Conservation (phyloP, 30 jellyfish, hydroid and myxozoan genomes). For the Rhopilema esculentum region DNA sequence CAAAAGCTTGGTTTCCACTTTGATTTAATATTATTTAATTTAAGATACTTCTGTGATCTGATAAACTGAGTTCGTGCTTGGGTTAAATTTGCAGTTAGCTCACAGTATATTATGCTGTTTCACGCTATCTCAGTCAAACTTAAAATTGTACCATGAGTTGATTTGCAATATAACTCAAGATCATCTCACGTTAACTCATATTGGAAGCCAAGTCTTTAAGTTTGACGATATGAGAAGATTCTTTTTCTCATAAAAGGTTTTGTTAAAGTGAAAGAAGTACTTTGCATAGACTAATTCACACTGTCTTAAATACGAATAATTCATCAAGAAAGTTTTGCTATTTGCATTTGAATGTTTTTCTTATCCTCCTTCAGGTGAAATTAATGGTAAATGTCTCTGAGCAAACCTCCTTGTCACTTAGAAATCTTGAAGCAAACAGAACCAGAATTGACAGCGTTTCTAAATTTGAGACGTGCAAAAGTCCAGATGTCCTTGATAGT, state of each 20-base stretch:
- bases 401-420: conserved; percentile 21
- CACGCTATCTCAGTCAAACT: not conserved
- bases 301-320: too few relatives aligned
- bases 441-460: not conserved
- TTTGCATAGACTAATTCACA: too few relatives aligned
- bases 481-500: conserved; percentile 59
- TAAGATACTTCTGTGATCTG: not conserved
- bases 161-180: not conserved
- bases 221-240: too few relatives aligned
- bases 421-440: not conserved
- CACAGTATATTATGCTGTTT: not conserved
- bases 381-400: conserved; percentile 9
- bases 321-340: not conserved
- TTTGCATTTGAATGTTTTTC: not conserved
- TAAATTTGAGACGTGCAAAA: not conserved
- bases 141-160: not conserved
- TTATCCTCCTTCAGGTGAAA: conserved; percentile 15
- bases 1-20: not conserved
- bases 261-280: too few relatives aligned
- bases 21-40: too few relatives aligned
- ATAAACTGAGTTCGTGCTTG: not conserved
- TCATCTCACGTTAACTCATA: not conserved
- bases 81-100: not conserved
- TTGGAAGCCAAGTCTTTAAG: not conserved
- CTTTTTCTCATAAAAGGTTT: too few relatives aligned